Base-by-base conservation (phyloP, 2,113 vertebrate species). In the Orthochromis malagaraziensis region DNA sequence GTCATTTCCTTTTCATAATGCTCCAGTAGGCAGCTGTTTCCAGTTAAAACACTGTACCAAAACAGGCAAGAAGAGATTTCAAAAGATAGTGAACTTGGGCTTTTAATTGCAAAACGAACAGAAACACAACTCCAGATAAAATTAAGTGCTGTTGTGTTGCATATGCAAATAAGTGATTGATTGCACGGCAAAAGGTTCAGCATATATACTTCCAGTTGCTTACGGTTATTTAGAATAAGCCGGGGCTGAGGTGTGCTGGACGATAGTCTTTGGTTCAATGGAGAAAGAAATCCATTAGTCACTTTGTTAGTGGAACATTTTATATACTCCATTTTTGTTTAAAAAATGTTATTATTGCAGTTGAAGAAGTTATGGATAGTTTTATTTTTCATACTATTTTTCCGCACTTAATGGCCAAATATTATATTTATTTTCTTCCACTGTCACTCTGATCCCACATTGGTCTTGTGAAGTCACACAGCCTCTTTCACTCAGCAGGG, bases 401-500 rank as follows among this genome's bases (percentile, higher is more conserved):
- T 83, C 19, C 0, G 1, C n/a, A 51, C 31, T 51, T 7, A 21
- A 68, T 68, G 29, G 7, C 4, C 19, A 49, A 6, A 33, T 58
- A 68, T 73, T 63, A 63, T 10, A 73, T 31, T 40, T 12, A 31
- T 21, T 42, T 57, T 84, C 10, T 33, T 11, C 1, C 11, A n/a
- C 12, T 29, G 26, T 40, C 24, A n/a, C 40, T 19, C 19, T 38
- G 40, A 21, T 80, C 24, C 53, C 13, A 3, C 58, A 24, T 16
- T 79, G 5, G 9, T 68, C 54, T 81, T 19, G 3, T 70, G 29
- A 14, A 79, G 58, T 88, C 17, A 21, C 35, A 31, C 79, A 75
- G 7, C 54, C 14, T 82, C 16, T 19, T 88, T 14, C 45, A 29
- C 47, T 79, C 47, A 38, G 1, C 92, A 99, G 98, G 96, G 95